These are phyloP conservation scores for Geococcyx californianus DNA, from an alignment of 2,113 vertebrate genomes.

Conservation along the genomic window DNA sequence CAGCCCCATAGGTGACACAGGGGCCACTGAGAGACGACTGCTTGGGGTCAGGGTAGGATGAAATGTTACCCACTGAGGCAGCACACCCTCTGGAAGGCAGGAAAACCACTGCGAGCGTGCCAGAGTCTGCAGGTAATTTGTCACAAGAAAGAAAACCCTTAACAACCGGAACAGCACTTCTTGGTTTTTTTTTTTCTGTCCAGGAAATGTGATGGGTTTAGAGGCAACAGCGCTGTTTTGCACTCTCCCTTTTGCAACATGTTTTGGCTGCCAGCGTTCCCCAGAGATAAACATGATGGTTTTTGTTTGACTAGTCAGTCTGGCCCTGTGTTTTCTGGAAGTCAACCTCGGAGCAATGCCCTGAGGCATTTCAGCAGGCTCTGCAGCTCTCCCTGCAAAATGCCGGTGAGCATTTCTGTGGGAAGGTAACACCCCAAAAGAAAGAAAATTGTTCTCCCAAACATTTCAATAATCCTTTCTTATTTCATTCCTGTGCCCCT, in stretches of 20 bases:
- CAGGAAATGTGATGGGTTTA: conserved; percentile 20
- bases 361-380: not conserved
- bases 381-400: not conserved
- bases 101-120: not conserved
- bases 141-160: not conserved
- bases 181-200: not conserved
- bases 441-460: not conserved
- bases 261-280: not conserved
- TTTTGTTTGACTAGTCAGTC: not conserved
- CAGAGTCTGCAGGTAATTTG: not conserved
- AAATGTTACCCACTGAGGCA: not conserved
- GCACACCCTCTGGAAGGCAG: not conserved
- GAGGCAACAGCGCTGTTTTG: conserved; percentile 5
- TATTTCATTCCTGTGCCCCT: not conserved
- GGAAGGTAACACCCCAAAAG: not conserved
- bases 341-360: not conserved
- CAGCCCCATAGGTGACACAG: not conserved
- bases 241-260: not conserved
- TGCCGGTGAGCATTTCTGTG: not conserved
- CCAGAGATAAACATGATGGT: not conserved
- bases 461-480: not conserved
- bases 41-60: not conserved
- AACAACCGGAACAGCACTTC: not conserved
- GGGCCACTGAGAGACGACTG: not conserved
- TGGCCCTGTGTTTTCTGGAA: not conserved